Percentiles rank a stretch among this genome's conserved stretches.
Evolutionary conservation across 2,888 invertebrate species (phyloP).

Genomic region (Polydrusus cervinus): DNA sequence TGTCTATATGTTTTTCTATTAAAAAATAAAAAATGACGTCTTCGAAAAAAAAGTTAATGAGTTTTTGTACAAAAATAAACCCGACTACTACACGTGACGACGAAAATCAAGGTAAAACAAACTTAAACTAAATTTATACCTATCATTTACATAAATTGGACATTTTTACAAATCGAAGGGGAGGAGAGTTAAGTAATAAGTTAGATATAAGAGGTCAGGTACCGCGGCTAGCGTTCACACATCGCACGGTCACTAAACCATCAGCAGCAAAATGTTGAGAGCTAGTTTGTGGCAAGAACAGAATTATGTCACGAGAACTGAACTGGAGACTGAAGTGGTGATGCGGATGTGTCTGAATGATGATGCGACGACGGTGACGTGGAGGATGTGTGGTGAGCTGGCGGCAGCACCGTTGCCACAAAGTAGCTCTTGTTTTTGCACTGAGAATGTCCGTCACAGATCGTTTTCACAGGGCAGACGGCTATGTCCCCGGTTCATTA

Average conservation of each 20-base stretch:
- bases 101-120: constrained; percentile 59
- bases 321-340: constrained; percentile 38
- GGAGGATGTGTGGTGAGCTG: constrained; percentile 35
- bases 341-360: constrained; percentile 45
- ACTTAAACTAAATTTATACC: constrained; percentile 72
- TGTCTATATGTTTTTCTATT: constrained; percentile 30
- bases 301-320: constrained; percentile 48
- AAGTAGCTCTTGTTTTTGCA: constrained; percentile 57
- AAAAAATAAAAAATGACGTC: constrained; percentile 38
- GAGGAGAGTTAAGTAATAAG: constrained; percentile 68
- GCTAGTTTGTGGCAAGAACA: constrained; percentile 64
- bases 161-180: constrained; percentile 72
- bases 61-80: constrained; percentile 54
- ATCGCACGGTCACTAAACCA: constrained; percentile 64
- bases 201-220: constrained; percentile 66
- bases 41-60: constrained; percentile 41
- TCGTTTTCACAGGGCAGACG: constrained; percentile 61
- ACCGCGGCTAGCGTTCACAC: constrained; percentile 65
- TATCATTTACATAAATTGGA: constrained; percentile 73
- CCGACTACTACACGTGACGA: constrained; percentile 51
- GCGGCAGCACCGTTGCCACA: constrained; percentile 47
- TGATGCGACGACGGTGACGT: constrained; percentile 31
- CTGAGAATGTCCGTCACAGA: constrained; percentile 57
- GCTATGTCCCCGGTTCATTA: constrained; percentile 65
- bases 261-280: constrained; percentile 63